phyloP scores from a whole-genome alignment of 2,797 vertebrate species.

The Cottoperca gobio region DNA sequence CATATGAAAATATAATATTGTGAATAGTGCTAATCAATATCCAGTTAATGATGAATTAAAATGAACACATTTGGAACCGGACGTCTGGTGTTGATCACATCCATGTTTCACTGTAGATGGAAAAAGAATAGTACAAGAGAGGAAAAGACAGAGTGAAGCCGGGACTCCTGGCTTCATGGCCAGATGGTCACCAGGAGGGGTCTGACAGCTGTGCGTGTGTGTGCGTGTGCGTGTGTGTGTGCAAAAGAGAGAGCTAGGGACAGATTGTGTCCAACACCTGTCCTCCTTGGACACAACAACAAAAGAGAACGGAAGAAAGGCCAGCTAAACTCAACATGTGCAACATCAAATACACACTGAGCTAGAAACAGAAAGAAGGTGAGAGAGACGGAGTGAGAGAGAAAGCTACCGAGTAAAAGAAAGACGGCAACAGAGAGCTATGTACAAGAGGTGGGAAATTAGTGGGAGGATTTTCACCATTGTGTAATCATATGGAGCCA shows the following conservation, averaged over 20 bases:
- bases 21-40: too few species aligned
- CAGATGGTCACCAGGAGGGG: slow-evolving; percentile 85
- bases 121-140: slow-evolving; percentile 28
- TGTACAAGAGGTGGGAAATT: slow-evolving; percentile 13
- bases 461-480: slow-evolving; percentile 31
- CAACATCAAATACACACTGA: slow-evolving; percentile 40
- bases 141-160: slow-evolving; percentile 31
- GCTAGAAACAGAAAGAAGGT: background rate
- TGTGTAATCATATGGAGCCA: slow-evolving; percentile 11
- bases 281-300: slow-evolving; percentile 65
- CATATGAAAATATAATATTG: too few species aligned
- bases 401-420: background rate
- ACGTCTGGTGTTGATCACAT: too few species aligned
- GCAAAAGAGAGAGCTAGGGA: slow-evolving; percentile 35
- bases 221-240: slow-evolving; percentile 37
- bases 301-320: slow-evolving; percentile 55
- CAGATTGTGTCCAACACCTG: slow-evolving; percentile 77
- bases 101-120: slow-evolving; percentile 21
- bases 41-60: too few species aligned
- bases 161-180: slow-evolving; percentile 55
- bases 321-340: slow-evolving; percentile 24
- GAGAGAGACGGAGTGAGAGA: background rate
- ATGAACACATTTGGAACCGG: too few species aligned
- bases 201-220: slow-evolving; percentile 75
- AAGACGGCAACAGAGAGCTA: slow-evolving; percentile 1